These are phyloP conservation scores for Trachelus stipa DNA, from an alignment of 2,888 invertebrate species.

Conservation along the genomic window DNA sequence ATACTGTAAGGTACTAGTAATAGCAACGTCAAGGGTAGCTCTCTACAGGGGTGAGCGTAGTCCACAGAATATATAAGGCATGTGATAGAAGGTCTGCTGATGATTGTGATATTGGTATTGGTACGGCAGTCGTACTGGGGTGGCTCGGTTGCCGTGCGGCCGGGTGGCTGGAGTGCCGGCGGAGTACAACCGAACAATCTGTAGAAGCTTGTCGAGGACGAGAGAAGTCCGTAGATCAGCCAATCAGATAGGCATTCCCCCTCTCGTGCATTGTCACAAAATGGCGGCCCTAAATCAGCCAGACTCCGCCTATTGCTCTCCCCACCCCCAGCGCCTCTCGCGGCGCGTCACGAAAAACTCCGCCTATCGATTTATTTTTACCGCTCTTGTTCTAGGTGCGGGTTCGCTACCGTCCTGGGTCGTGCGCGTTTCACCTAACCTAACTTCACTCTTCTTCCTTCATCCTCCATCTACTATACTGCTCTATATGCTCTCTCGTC, in stretches of 20 bases:
- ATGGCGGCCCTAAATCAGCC: slow-evolving; percentile 67
- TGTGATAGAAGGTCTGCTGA: background rate
- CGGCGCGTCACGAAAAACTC: slow-evolving; percentile 64
- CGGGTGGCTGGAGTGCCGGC: slow-evolving; percentile 55
- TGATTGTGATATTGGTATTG: slow-evolving; percentile 18
- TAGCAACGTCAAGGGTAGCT: background rate
- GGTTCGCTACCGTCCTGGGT: slow-evolving; percentile 4
- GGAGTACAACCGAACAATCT: slow-evolving; percentile 65
- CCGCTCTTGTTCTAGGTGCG: slow-evolving; percentile 47
- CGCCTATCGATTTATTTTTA: slow-evolving; percentile 67
- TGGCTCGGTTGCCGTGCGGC: slow-evolving; percentile 53
- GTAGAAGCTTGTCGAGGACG: slow-evolving; percentile 65
- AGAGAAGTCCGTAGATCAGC: slow-evolving; percentile 66
- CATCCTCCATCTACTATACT: slow-evolving; percentile 1
- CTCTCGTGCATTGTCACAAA: slow-evolving; percentile 65
- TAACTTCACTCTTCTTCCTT: slow-evolving; percentile 9
- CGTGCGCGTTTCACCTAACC: slow-evolving; percentile 7
- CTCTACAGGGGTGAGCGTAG: background rate
- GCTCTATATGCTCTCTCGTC: background rate
- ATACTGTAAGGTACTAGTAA: background rate
- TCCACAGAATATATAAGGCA: background rate
- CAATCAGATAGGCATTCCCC: slow-evolving; percentile 66
- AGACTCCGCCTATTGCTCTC: slow-evolving; percentile 63
- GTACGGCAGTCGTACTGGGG: slow-evolving; percentile 28
- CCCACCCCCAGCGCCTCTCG: slow-evolving; percentile 49